Conservation (phyloP, 2,113 vertebrate genomes). For the Heterotilapia buettikoferi region DNA sequence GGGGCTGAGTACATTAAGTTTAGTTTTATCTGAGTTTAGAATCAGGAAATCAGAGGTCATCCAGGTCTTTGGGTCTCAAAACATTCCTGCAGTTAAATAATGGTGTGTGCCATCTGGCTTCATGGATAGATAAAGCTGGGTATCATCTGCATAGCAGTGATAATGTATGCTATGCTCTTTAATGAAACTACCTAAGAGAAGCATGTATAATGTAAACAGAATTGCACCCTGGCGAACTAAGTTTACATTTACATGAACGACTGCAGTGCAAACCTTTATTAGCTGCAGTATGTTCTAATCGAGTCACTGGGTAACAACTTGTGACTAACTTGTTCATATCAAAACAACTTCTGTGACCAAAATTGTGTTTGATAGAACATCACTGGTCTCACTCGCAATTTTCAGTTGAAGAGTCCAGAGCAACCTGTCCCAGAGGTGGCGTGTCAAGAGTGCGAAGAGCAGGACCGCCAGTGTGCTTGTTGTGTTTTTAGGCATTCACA, state of each 20-base stretch:
- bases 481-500: background rate
- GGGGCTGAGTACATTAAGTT: background rate
- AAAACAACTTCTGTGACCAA: background rate
- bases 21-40: background rate
- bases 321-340: background rate
- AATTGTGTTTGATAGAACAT: too few relatives aligned
- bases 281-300: background rate
- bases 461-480: background rate
- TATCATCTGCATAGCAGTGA: background rate
- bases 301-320: background rate
- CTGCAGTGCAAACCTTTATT: background rate
- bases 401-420: accelerated
- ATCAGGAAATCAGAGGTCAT: background rate
- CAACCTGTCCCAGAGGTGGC: background rate
- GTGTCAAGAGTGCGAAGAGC: background rate
- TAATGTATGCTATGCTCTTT: background rate
- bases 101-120: background rate
- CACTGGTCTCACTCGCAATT: background rate
- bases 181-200: background rate
- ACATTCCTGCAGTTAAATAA: background rate
- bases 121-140: background rate
- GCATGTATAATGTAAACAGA: background rate
- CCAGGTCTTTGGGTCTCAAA: background rate
- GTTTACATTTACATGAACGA: background rate
- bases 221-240: accelerated